A percentile compares a stretch with the other conserved stretches of the same genome.
These are phyloP conservation scores for Megaceryle alcyon DNA, from an alignment of 2,797 vertebrate genomes.

Conservation along the genomic window DNA sequence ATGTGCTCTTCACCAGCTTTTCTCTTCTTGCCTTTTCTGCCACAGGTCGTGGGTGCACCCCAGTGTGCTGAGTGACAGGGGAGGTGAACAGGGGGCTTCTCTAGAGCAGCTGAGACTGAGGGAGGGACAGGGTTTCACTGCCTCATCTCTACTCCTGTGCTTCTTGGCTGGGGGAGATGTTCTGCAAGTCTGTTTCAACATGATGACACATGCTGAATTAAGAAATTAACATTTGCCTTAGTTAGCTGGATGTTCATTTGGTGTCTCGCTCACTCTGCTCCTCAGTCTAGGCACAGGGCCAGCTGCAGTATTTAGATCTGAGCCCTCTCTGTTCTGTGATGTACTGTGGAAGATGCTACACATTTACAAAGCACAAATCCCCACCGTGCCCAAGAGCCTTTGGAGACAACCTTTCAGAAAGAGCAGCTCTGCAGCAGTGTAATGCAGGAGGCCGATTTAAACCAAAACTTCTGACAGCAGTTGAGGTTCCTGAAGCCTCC, in stretches of 20 bases:
- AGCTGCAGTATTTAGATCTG: background rate
- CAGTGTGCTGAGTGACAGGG: background rate
- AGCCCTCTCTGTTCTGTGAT: rapidly evolving
- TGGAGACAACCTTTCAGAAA: background rate
- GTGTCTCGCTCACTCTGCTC: background rate
- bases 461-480: rapidly evolving
- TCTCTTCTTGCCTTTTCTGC: background rate
- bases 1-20: background rate
- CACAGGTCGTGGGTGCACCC: background rate
- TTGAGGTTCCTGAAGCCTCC: rapidly evolving
- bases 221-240: background rate
- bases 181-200: background rate
- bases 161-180: background rate
- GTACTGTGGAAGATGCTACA: background rate
- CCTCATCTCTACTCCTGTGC: background rate
- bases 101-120: background rate
- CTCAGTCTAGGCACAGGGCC: background rate
- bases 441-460: background rate
- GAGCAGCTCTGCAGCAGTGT: background rate
- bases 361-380: background rate
- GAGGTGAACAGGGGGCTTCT: background rate
- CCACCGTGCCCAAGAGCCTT: background rate
- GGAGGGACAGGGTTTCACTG: background rate
- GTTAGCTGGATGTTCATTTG: background rate
- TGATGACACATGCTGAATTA: background rate